Evolutionary conservation across 2,888 invertebrate genomes (phyloP).

Genomic region (Neoscelio sp.): DNA sequence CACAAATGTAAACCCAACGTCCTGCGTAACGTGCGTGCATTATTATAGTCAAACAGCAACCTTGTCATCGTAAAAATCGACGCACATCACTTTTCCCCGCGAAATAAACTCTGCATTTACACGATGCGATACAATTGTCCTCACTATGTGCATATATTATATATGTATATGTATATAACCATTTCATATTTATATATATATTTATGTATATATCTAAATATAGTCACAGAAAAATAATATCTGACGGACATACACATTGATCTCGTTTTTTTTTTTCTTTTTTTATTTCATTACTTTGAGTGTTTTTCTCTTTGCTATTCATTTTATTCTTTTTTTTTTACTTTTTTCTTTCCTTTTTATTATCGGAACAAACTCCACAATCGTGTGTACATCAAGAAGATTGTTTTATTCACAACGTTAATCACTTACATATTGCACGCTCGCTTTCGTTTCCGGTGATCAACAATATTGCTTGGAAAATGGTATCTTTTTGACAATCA

Average conservation of each 20-base stretch:
- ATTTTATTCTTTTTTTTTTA: no score
- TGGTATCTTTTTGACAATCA: no score
- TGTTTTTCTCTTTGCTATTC: constrained; percentile 30
- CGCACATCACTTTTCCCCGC: no score
- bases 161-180: constrained; percentile 26
- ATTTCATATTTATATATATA: constrained; percentile 35
- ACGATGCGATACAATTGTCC: constrained; percentile 34
- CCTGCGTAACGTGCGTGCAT: no score
- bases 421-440: no score
- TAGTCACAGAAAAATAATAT: constrained; percentile 54
- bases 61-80: no score
- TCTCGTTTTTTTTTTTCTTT: not conserved
- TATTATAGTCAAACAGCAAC: no score
- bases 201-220: constrained; percentile 43
- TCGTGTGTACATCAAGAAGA: no score
- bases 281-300: constrained; percentile 28
- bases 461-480: no score
- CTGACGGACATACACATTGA: constrained; percentile 35
- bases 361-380: not conserved
- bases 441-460: no score
- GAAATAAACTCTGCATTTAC: constrained; percentile 37
- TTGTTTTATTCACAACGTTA: no score
- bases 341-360: constrained; percentile 25
- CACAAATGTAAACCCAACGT: no score
- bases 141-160: constrained; percentile 51